Evolutionary conservation across 2,113 vertebrate genomes (phyloP).

Genomic region (Myodes glareolus): DNA sequence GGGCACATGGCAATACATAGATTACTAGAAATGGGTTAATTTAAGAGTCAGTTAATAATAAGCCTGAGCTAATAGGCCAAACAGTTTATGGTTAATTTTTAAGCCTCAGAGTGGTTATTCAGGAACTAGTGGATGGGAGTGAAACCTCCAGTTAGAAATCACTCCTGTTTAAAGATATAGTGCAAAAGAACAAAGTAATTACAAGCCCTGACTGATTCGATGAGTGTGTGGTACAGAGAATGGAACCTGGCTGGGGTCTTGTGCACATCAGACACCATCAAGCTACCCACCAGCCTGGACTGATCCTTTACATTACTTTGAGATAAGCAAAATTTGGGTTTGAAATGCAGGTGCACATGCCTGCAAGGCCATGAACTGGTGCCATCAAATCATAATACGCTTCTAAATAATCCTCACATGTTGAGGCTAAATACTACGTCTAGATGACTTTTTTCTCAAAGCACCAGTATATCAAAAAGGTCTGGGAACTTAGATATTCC

Average conservation of each 20-base stretch:
- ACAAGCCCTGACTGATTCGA: not conserved
- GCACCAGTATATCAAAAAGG: not conserved
- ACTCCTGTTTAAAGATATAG: slow-evolving; percentile 1
- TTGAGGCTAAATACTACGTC: slow-evolving; percentile 8
- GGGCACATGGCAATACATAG: too few species aligned
- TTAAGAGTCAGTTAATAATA: too few species aligned
- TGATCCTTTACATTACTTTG: not conserved
- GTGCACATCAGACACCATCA: not conserved
- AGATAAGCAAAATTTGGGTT: not conserved
- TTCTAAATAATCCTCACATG: not conserved
- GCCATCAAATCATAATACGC: not conserved
- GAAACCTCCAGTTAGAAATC: not conserved
- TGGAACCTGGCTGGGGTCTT: not conserved
- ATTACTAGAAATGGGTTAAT: too few species aligned
- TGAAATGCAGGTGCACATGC: not conserved
- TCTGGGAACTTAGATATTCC: slow-evolving; percentile 3
- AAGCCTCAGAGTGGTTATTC: too few species aligned
- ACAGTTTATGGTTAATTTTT: too few species aligned
- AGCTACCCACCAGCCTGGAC: not conserved
- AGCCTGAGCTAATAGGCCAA: too few species aligned
- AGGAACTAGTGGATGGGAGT: too few species aligned
- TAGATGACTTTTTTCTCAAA: slow-evolving; percentile 19
- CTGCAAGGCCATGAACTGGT: not conserved
- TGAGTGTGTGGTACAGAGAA: not conserved
- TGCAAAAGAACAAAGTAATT: not conserved